Percentiles rank a stretch among this genome's conserved stretches.
Evolutionary conservation across 2,888 invertebrate genomes (phyloP).

Genomic region (Drosophila anceps): DNA sequence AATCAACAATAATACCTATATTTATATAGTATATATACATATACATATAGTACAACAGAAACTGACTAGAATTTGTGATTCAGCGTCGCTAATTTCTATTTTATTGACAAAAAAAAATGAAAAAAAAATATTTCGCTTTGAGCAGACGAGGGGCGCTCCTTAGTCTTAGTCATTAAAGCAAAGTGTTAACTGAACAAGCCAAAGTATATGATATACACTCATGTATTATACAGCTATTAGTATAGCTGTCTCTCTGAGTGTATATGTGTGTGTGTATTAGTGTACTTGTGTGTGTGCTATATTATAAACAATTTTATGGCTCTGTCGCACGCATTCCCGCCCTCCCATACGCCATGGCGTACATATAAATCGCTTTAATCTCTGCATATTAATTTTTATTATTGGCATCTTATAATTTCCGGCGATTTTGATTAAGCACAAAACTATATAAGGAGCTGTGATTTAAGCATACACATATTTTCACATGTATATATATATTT

Average conservation of each 20-base stretch:
- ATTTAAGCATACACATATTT: slow-evolving; percentile 36
- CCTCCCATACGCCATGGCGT: slow-evolving; percentile 55
- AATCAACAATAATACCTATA: slow-evolving; percentile 14
- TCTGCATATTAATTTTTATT: slow-evolving; percentile 79
- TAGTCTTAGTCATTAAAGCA: slow-evolving; percentile 79
- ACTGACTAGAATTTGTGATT: slow-evolving; percentile 66
- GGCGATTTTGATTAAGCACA: slow-evolving; percentile 66
- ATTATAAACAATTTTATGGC: slow-evolving; percentile 65
- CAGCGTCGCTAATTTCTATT: slow-evolving; percentile 78
- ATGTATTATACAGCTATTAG: slow-evolving; percentile 28
- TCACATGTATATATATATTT: too few species aligned
- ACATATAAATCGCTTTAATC: slow-evolving; percentile 80
- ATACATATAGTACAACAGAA: slow-evolving; percentile 28
- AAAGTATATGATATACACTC: slow-evolving; percentile 28
- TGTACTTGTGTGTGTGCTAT: slow-evolving; percentile 42
- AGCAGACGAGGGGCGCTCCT: slow-evolving; percentile 68
- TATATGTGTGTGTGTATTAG: slow-evolving; percentile 39
- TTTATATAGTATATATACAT: slow-evolving; percentile 8
- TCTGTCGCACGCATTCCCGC: slow-evolving; percentile 65
- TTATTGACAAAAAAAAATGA: slow-evolving; percentile 69
- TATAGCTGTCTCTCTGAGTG: slow-evolving; percentile 5
- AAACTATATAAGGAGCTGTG: slow-evolving; percentile 52
- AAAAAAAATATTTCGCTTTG: slow-evolving; percentile 25
- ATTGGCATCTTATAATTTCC: slow-evolving; percentile 70
- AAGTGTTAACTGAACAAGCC: slow-evolving; percentile 66